Conservation (phyloP, 2,113 vertebrate genomes). For the Pelecanoides urinatrix region DNA sequence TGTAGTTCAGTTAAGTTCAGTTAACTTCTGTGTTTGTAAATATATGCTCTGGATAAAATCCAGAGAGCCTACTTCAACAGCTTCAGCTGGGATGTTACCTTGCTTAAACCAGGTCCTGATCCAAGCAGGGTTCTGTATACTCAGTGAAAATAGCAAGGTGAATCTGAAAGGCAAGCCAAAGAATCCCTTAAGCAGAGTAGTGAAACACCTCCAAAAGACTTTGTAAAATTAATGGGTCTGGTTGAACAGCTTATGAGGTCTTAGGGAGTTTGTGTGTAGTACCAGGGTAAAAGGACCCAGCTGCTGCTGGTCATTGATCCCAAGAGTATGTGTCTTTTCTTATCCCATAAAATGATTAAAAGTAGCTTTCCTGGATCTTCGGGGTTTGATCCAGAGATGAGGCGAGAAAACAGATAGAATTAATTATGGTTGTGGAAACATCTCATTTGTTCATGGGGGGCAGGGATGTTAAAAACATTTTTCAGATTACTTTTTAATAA, state of each 20-base stretch:
- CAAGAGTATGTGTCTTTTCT: background rate
- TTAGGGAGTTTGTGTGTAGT: background rate
- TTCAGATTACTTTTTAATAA: background rate
- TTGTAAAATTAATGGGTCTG: background rate
- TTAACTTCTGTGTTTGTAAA: background rate
- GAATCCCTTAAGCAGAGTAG: background rate
- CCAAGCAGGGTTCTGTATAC: background rate
- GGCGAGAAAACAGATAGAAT: background rate
- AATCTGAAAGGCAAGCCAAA: background rate
- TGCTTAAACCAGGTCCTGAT: background rate
- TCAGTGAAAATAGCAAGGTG: background rate
- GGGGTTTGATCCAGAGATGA: background rate
- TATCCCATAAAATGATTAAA: background rate
- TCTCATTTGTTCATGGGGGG: background rate
- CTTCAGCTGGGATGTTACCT: background rate
- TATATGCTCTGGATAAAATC: background rate
- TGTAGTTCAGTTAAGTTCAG: background rate
- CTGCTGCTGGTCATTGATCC: background rate
- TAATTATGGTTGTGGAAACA: background rate
- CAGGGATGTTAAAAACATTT: background rate
- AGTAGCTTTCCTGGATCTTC: background rate
- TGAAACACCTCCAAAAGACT: background rate
- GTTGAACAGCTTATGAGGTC: background rate
- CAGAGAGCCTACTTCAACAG: background rate
- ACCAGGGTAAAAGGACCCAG: background rate